phyloP scores from a whole-genome alignment of 2,888 invertebrate species.

The Digitonthophagus gazella region DNA sequence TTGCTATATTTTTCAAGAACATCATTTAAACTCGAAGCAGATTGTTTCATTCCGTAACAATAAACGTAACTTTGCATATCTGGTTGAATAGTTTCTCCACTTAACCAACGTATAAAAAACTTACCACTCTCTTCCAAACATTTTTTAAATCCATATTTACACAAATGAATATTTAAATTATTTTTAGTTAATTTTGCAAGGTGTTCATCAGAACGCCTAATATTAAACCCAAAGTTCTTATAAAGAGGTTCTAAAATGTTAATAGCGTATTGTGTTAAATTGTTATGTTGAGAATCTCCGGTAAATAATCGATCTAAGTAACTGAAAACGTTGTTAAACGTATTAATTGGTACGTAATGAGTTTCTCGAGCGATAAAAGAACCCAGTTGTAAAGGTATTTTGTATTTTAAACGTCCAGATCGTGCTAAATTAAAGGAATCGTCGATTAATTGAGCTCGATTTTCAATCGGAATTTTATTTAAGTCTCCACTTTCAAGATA shows the following conservation, averaged over 20 bases:
- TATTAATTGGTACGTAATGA: slow-evolving; percentile 49
- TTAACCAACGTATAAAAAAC: no score
- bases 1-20: slow-evolving; percentile 56
- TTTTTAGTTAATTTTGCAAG: slow-evolving; percentile 32
- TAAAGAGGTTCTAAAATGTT: slow-evolving; percentile 55
- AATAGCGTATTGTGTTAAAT: slow-evolving; percentile 19
- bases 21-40: slow-evolving; percentile 60
- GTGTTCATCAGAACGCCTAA: slow-evolving; percentile 30
- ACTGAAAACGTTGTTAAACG: slow-evolving; percentile 20
- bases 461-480: no score
- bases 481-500: no score
- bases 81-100: slow-evolving; percentile 12
- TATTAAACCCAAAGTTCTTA: slow-evolving; percentile 22
- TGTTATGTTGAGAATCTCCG: slow-evolving; percentile 5
- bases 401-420: slow-evolving; percentile 44
- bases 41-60: slow-evolving; percentile 52
- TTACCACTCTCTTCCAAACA: no score
- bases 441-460: slow-evolving; percentile 56
- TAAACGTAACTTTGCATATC: slow-evolving; percentile 43
- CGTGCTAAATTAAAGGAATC: slow-evolving; percentile 51
- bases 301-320: slow-evolving; percentile 21
- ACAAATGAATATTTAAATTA: slow-evolving; percentile 33
- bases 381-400: slow-evolving; percentile 49
- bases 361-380: slow-evolving; percentile 49
- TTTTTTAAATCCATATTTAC: slow-evolving; percentile 29